These are phyloP conservation scores for Hiodon alosoides DNA, from an alignment of 2,113 vertebrate species.

Conservation along the genomic window DNA sequence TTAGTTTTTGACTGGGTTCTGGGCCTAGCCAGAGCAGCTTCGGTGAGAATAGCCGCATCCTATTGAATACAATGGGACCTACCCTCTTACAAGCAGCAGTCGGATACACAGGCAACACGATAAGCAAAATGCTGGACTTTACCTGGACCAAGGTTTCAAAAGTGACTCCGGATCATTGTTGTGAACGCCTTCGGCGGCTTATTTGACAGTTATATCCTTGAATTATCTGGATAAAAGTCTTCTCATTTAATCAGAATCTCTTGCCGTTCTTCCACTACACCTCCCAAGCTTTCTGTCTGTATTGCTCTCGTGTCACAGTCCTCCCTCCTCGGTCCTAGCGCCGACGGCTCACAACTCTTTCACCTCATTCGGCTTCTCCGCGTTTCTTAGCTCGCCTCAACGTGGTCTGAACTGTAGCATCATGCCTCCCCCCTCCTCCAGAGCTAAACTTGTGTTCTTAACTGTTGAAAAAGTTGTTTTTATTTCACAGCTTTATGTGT, in stretches of 20 bases:
- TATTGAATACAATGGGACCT: conserved; percentile 66
- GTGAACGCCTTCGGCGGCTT: conserved; percentile 54
- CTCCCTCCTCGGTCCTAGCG: conserved; percentile 60
- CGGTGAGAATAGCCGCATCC: conserved; percentile 69
- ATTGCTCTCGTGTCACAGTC: conserved; percentile 51
- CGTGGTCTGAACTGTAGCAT: background rate
- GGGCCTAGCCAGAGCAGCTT: conserved; percentile 65
- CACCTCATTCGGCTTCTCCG: background rate
- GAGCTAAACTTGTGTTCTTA: too few species aligned
- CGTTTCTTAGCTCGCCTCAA: background rate
- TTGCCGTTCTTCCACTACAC: conserved; percentile 71
- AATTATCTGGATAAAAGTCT: conserved; percentile 64
- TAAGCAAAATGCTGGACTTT: conserved; percentile 56
- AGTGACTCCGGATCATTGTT: conserved; percentile 63
- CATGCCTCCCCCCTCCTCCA: too few species aligned
- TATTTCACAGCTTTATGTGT: too few species aligned
- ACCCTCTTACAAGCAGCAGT: conserved; percentile 57
- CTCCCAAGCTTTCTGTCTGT: conserved; percentile 66
- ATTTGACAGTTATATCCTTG: conserved; percentile 60
- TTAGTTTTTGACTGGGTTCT: conserved; percentile 48
- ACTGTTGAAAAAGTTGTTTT: too few species aligned
- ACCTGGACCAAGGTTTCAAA: conserved; percentile 62
- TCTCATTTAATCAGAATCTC: conserved; percentile 71
- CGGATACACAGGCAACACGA: conserved; percentile 54
- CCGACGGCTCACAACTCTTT: background rate